Conservation (phyloP, 2,113 vertebrate species). For the Nanorana parkeri region DNA sequence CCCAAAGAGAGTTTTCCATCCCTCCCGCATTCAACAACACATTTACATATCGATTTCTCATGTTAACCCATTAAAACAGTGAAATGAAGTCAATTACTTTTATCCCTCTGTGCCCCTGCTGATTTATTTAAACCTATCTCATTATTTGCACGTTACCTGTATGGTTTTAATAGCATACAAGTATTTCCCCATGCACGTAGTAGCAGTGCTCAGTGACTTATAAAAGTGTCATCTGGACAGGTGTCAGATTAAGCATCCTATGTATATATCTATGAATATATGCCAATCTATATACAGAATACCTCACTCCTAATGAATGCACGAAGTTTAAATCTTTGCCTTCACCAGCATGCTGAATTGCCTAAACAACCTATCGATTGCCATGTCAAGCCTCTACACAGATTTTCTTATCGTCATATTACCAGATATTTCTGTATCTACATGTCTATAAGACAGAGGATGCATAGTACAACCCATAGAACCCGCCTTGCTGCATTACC, state of each 20-base stretch:
- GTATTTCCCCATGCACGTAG: background rate
- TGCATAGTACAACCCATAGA: background rate
- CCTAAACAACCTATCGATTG: background rate
- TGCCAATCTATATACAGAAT: background rate
- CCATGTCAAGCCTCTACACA: constrained; percentile 29
- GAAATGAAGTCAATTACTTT: constrained; percentile 45
- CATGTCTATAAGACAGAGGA: background rate
- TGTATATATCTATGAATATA: background rate
- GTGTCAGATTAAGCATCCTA: background rate
- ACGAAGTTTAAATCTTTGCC: background rate
- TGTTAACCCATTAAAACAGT: constrained; percentile 39
- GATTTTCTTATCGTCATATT: background rate
- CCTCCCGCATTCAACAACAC: constrained; percentile 32
- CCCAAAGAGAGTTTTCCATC: constrained; percentile 28
- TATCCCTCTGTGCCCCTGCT: constrained; percentile 26
- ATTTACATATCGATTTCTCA: constrained; percentile 51
- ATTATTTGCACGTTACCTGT: background rate
- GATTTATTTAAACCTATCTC: constrained; percentile 15
- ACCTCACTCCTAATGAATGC: background rate
- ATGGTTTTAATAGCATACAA: background rate
- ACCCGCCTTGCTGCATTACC: background rate
- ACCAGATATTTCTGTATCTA: background rate
- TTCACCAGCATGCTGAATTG: background rate
- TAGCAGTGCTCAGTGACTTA: background rate
- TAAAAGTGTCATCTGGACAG: background rate